Evolutionary conservation across 2,113 vertebrate genomes (phyloP).

Genomic region (Scytalopus superciliaris): DNA sequence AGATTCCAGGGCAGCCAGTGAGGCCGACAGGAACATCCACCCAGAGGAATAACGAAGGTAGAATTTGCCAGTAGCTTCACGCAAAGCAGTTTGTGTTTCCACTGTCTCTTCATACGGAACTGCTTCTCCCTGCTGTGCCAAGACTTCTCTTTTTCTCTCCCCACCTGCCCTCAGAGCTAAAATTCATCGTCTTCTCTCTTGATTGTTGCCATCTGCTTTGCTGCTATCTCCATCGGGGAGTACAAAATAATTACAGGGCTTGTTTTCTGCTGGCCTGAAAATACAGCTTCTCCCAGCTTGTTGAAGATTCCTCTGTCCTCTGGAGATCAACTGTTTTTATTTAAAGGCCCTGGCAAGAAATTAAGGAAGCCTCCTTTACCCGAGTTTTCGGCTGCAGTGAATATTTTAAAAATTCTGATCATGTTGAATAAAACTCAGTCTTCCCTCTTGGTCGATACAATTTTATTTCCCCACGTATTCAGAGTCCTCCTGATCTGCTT

Average conservation of each 20-base stretch:
- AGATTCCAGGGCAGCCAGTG: background rate
- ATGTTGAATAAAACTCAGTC: background rate
- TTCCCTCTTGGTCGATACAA: background rate
- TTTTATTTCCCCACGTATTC: background rate
- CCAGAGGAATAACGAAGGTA: accelerated
- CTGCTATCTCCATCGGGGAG: background rate
- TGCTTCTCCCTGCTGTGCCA: background rate
- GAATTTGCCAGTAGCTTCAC: accelerated
- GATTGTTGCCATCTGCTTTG: background rate
- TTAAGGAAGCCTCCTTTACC: background rate
- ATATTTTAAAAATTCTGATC: background rate
- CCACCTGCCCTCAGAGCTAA: background rate
- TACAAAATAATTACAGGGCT: background rate
- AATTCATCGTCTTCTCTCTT: background rate
- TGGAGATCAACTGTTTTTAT: background rate
- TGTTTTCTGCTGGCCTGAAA: background rate
- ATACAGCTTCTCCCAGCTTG: background rate
- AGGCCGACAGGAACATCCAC: background rate
- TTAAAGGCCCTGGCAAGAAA: background rate
- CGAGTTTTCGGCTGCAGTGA: background rate
- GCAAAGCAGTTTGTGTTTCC: background rate
- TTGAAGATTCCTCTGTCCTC: background rate
- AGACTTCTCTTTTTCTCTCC: background rate
- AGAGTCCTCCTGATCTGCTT: background rate
- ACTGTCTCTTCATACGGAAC: background rate